Evolutionary conservation across 2,888 invertebrate genomes (phyloP), one percentile per base, ranked within the genome.

Genomic region (Erynnis tages): DNA sequence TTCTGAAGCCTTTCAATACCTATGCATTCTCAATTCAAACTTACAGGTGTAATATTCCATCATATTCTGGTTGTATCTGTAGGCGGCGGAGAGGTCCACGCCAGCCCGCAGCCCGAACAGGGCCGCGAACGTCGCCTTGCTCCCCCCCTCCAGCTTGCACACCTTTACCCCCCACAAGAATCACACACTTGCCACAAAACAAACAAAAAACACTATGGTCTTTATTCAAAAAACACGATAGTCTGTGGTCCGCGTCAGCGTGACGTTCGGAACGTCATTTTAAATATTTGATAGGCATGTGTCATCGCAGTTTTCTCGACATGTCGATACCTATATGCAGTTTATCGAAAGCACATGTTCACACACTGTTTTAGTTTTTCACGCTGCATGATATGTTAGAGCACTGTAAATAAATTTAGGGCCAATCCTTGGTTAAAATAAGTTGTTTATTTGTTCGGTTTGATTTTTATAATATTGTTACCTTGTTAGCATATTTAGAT

Each of bases 11-110:
- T n/a, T n/a, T n/a, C n/a, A n/a, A n/a, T n/a, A n/a, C n/a, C n/a
- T n/a, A n/a, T n/a, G n/a, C n/a, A n/a, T n/a, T n/a, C n/a, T n/a
- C n/a, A n/a, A 27, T n/a, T 8, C 4, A 8, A 54, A 85, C 95
- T 96, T 93, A 97, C 97, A 98, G 84, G 98, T 97, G 80, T 98
- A 98, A 91, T 98, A 98, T 92, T 98, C 98, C 98, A 98, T 97
- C 97, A 98, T 97, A 86, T 97, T 97, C 79, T 97, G 97, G 90
- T 97, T 98, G 92, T 97, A 97, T 73, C 97, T 93, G 89, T 97
- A 97, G 71, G 97, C 97, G 76, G 97, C 97, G 78, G 96, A 95
- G 73, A 97, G 93, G 90, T 97, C 97, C 93, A 97, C 96, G 64
- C 93, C 93, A 76, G 91, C 91, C 90, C 92, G 91, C 73, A 92